Conservation (phyloP, 2,113 vertebrate species). For the Sebastes schlegelii region DNA sequence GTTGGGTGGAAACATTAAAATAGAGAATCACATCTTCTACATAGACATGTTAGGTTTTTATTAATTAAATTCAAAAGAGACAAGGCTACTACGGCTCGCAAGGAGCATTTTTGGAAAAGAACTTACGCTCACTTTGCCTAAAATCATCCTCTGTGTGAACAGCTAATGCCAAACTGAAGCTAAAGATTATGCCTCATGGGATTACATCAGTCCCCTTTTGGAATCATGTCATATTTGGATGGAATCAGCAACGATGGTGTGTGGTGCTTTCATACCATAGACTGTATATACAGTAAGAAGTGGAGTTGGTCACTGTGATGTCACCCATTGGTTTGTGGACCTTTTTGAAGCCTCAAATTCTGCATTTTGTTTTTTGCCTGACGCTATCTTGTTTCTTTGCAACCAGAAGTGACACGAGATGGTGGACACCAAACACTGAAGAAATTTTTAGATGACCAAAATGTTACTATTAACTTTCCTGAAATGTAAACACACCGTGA, state of each 20-base stretch:
- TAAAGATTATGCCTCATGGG: neutral
- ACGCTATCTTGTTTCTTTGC: no score
- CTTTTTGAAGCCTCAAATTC: no score
- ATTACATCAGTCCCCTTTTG: slow-evolving; percentile 5
- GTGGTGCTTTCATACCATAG: neutral
- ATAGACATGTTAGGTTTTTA: neutral
- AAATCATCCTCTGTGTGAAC: neutral
- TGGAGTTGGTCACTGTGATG: no score
- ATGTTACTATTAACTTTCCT: no score
- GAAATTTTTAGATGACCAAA: no score
- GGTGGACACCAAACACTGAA: no score
- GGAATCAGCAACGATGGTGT: neutral
- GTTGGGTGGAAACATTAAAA: neutral
- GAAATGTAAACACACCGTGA: no score
- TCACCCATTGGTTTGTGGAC: no score
- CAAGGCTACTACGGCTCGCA: neutral
- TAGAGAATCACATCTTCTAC: neutral
- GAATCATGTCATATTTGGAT: neutral
- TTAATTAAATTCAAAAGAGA: neutral
- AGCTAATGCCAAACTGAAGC: neutral
- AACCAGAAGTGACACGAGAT: no score
- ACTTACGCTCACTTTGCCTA: neutral
- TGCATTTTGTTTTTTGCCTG: no score
- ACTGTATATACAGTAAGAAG: neutral
- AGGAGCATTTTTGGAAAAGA: neutral